Evolutionary conservation across 2,797 vertebrate species (phyloP), one percentile per base, ranked within the genome.

Genomic region (Propithecus perrieri): DNA sequence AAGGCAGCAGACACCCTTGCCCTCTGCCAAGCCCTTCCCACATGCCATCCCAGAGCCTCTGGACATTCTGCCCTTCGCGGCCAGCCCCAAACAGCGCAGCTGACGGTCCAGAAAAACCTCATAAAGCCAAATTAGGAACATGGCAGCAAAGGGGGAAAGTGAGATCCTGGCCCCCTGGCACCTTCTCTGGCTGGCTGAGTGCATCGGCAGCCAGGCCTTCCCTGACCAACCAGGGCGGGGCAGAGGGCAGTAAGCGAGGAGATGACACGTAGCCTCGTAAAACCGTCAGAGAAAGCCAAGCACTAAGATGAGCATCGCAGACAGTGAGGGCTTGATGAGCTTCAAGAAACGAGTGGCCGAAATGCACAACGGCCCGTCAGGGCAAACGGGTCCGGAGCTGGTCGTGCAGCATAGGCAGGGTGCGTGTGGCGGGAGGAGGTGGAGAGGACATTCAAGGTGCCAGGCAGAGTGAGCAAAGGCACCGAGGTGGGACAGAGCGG

Each of bases 111-210:
- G 88, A 94, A 95, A 94, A 85, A 86, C 57, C 95, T 86, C 91
- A 57, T 90, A 94, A 96, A 87, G 91, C 89, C 8, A 14, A 96
- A 96, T 97, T 94, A 75, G 85, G 65, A 84, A 63, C 53, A 87
- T 53, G 76, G 89, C 83, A 69, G 41, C 97, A 53, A 98, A 98
- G 98, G 98, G 94, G 98, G 99, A 89, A 95, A 83, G 89, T 95
- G 88, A 95, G 96, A 38, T 89, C 92, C 35, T 7, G 11, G 75
- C 88, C 81, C 61, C 69, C 94, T 43, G 48, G 20, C 91, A 88
- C 95, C 91, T 88, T 86, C 75, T 35, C 35, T 55, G 38, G 83
- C 72, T 26, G 67, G 86, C 84, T 61, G 63, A 38, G 63, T 93
- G 83, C 46, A 28, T 84, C 88, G 95, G 83, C 92, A 26, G 74